A percentile compares a stretch with the other conserved stretches of the same genome.
phyloP scores from a whole-genome alignment of 1,140 invertebrate genomes.

The Drosophila santomea region DNA sequence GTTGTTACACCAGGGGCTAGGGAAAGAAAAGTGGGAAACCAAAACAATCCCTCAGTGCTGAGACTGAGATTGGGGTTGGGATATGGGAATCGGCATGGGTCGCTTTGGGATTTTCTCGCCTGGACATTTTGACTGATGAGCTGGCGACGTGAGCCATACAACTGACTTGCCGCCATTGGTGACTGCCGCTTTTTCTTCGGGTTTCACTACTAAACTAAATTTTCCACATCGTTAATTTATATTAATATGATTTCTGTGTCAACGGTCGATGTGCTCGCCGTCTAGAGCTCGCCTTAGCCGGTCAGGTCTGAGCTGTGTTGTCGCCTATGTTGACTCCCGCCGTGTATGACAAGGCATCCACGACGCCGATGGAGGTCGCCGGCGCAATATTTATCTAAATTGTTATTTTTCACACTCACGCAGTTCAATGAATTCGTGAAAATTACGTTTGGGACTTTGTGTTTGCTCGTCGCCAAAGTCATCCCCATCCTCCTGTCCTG shows the following conservation, averaged over 20 bases:
- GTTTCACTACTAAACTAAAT: conserved; percentile 85
- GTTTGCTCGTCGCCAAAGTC: conserved; percentile 62
- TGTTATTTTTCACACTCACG: conserved; percentile 85
- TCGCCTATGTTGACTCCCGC: conserved; percentile 45
- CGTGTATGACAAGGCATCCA: conserved; percentile 35
- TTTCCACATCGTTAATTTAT: conserved; percentile 85
- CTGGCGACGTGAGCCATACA: conserved; percentile 70
- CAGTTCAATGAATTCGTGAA: conserved; percentile 85
- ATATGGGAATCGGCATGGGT: conserved; percentile 28
- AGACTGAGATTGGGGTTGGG: conserved; percentile 29
- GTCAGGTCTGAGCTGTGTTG: conserved; percentile 8
- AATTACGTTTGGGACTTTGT: conserved; percentile 85
- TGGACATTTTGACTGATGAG: conserved; percentile 77
- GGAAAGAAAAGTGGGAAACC: conserved; percentile 14
- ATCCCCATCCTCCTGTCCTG: conserved; percentile 5
- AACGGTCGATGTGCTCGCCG: conserved; percentile 70
- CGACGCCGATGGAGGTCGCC: conserved; percentile 77
- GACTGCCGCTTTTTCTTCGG: conserved; percentile 25
- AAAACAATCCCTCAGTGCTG: conserved; percentile 67
- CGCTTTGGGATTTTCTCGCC: conserved; percentile 69
- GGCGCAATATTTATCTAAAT: conserved; percentile 84
- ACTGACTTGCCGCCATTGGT: conserved; percentile 25
- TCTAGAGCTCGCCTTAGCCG: conserved; percentile 41
- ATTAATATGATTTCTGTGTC: conserved; percentile 85
- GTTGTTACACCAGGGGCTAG: conserved; percentile 1